Evolutionary conservation across 2,113 vertebrate genomes (phyloP).

Genomic region (Callaeas wilsoni): DNA sequence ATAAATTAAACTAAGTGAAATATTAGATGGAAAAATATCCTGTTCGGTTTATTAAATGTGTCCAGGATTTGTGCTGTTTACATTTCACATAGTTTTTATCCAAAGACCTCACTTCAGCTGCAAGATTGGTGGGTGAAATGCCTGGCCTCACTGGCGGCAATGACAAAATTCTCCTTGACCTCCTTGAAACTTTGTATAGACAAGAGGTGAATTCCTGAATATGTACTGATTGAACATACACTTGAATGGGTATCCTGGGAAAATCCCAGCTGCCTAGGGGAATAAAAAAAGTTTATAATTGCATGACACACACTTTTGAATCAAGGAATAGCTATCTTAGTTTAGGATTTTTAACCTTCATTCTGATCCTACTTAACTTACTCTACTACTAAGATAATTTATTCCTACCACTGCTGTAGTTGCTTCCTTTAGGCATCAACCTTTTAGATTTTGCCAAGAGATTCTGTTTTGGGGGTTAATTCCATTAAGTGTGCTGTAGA

Average conservation of each 20-base stretch:
- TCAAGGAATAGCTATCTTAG: conserved; percentile 6
- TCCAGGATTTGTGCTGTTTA: neutral
- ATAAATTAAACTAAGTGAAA: neutral
- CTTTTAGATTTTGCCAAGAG: neutral
- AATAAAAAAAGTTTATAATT: conserved; percentile 57
- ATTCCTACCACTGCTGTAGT: neutral
- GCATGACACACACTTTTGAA: conserved; percentile 47
- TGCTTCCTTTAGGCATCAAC: neutral
- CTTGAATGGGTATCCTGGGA: conserved; percentile 64
- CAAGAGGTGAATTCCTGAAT: conserved; percentile 63
- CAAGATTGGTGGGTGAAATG: conserved; percentile 35
- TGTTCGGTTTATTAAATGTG: neutral
- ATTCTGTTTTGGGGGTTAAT: neutral
- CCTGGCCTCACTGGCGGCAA: conserved; percentile 40
- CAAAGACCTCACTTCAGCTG: conserved; percentile 17
- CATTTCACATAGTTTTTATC: conserved; percentile 22
- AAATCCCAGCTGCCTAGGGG: conserved; percentile 55
- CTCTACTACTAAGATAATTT: neutral
- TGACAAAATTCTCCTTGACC: conserved; percentile 64
- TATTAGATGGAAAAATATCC: neutral
- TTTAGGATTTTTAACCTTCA: conserved; percentile 20
- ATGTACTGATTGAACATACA: conserved; percentile 59
- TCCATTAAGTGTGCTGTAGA: neutral
- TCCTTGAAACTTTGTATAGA: conserved; percentile 63
- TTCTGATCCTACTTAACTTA: conserved; percentile 36